Percentiles rank a stretch among this genome's conserved stretches.
phyloP scores from a whole-genome alignment of 2,888 invertebrate genomes.

The Andricus curvator region DNA sequence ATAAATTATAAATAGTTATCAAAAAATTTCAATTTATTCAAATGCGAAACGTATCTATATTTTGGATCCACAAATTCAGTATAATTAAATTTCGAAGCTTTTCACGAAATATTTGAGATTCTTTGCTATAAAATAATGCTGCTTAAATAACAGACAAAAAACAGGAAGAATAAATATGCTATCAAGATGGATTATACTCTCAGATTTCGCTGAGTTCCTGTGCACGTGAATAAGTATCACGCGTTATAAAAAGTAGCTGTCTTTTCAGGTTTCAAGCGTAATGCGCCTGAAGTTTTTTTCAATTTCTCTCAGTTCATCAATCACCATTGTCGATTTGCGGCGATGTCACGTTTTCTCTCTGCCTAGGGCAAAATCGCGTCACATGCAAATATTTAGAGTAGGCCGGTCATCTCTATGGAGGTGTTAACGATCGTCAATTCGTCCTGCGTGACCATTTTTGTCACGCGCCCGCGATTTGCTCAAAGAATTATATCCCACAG shows the following conservation, averaged over 20 bases:
- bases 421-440: slow-evolving; percentile 75
- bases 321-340: slow-evolving; percentile 50
- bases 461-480: slow-evolving; percentile 48
- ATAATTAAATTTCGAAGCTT: neutral
- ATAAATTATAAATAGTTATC: too few relatives aligned
- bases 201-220: neutral
- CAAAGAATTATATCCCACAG: slow-evolving; percentile 29
- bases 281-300: neutral
- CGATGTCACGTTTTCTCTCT: slow-evolving; percentile 53
- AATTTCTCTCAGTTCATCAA: slow-evolving; percentile 53
- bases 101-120: neutral
- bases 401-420: slow-evolving; percentile 66
- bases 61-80: too few relatives aligned
- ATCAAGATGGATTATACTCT: slow-evolving; percentile 1
- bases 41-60: too few relatives aligned
- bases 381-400: slow-evolving; percentile 70
- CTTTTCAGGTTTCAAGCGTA: slow-evolving; percentile 14
- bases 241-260: neutral
- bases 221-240: slow-evolving; percentile 3
- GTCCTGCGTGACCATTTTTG: slow-evolving; percentile 59
- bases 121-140: neutral
- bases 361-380: slow-evolving; percentile 61
- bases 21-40: too few relatives aligned
- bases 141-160: neutral
- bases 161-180: neutral